Evolutionary conservation across 2,113 vertebrate genomes (phyloP), one percentile per base, ranked within the genome.

Genomic region (Mystacornis crossleyi): DNA sequence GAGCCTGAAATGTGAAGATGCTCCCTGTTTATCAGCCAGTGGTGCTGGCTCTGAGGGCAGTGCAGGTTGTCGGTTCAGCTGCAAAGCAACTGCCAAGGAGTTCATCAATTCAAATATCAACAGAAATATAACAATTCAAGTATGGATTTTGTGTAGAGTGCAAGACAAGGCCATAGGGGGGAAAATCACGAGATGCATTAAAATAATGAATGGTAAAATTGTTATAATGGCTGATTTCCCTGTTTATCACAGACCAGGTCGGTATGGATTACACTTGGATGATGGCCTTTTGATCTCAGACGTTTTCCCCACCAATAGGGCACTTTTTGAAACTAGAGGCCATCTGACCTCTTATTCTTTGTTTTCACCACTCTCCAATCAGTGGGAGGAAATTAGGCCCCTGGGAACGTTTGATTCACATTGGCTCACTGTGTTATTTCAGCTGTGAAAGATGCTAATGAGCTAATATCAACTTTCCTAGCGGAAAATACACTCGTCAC

Each of bases 381-480:
- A 96, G 86, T 20, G 34, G 88, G 71, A 92, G 71, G 88, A 96
- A 97, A 97, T 88, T 55, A 95, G n/a, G 42, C 95, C 78, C 94
- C 67, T 72, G 92, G 94, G 95, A 97, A 74, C 19, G 0, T 70
- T 91, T 64, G 81, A 86, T 82, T 95, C 96, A 75, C 82, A 53
- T 95, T 87, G 94, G 91, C 60, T 96, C 26, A 67, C 88, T 51
- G 86, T 95, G 96, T 97, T 96, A 96, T 96, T 97, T 96, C 97
- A 96, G 94, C 97, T 97, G 97, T 95, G 97, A 94, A 97, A 94
- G 88, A 97, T 93, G 93, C 50, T 97, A 97, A 97, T 96, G 90
- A 97, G 94, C 88, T 90, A 94, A 97, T 95, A 97, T 94, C 87
- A 96, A 92, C 81, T 96, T 91, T 92, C 95, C 83, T 83, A 78